Evolutionary conservation across 2,797 vertebrate genomes (phyloP), one percentile per base, ranked within the genome.

Genomic region (Salarias fasciatus): DNA sequence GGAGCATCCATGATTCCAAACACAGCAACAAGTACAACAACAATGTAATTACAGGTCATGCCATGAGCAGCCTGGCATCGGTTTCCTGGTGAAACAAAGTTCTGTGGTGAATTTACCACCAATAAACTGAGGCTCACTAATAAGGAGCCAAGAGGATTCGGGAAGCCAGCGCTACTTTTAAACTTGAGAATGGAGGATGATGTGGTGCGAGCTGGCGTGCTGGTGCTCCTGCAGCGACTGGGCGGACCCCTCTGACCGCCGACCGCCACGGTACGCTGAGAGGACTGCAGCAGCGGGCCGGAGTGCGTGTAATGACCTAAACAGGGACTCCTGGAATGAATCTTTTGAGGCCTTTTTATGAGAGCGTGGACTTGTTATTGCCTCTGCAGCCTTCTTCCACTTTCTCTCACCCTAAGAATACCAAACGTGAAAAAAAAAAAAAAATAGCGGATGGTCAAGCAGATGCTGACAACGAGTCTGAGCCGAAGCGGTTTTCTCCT

Each of bases 181-280:
- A 88, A 81, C 75, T 41, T 63, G 67, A 82, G 71, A 73, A 75
- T 8, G 33, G 30, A 70, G 60, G 68, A 58, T 12, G 44, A 47
- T 86, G 78, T 69, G 85, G 86, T 82, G 70, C 58, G 69, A 83
- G 78, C 56, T 78, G 84, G 84, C 75, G 14, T 65, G 77, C 57
- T 59, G 35, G 46, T 38, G 64, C 77, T 80, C 75, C 70, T 75
- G 6, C 75, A 74, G 71, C 33, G 29, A 72, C 79, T 87, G 88
- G 87, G 89, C 72, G 86, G 81, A 85, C 70, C 70, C 83, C 78
- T 11, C 80, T 88, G 85, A 89, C 85, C 86, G 82, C 79, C 85
- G 83, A 85, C 85, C 84, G 74, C 87, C 52, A 48, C 52, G 69
- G 69, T 30, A 60, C 54, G n/a, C 72, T 72, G 45, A 65, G 37